Conservation (phyloP, 1,140 invertebrate species). For the Drosophila sechellia region DNA sequence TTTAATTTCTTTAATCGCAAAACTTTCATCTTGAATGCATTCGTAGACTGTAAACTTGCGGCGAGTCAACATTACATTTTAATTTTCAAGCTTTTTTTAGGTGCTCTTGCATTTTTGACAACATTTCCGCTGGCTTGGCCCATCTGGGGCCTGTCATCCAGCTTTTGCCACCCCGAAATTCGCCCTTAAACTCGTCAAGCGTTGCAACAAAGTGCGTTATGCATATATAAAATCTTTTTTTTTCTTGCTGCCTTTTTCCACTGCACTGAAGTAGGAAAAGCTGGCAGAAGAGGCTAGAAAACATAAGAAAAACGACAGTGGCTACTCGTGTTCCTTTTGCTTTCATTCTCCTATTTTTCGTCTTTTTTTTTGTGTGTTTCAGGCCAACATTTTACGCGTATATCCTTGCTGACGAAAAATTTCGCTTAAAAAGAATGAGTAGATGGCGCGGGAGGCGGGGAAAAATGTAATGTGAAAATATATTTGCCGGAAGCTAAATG, state of each 20-base stretch:
- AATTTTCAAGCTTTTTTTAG: constrained; percentile 12
- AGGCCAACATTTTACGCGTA: constrained; percentile 5
- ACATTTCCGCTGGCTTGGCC: constrained; percentile 46
- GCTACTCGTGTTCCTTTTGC: constrained; percentile 38
- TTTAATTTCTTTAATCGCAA: neutral
- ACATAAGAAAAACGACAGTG: constrained; percentile 73
- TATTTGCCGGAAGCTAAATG: constrained; percentile 76
- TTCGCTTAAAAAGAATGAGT: constrained; percentile 41
- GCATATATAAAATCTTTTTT: constrained; percentile 19
- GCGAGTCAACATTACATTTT: constrained; percentile 18
- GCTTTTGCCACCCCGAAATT: constrained; percentile 15
- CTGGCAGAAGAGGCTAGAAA: constrained; percentile 31
- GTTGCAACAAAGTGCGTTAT: constrained; percentile 77
- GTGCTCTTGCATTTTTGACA: constrained; percentile 35
- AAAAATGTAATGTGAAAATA: constrained; percentile 66
- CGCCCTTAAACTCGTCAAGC: constrained; percentile 62
- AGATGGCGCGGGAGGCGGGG: constrained; percentile 11
- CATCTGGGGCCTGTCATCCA: constrained; percentile 38
- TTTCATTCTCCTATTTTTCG: constrained; percentile 21
- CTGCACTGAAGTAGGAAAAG: constrained; percentile 18
- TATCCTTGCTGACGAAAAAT: constrained; percentile 59
- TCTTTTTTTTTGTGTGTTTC: constrained; percentile 2
- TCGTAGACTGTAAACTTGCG: neutral
- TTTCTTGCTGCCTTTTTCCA: constrained; percentile 9
- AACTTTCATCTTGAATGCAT: neutral